Evolutionary conservation across 2,797 vertebrate genomes (phyloP), one percentile per base, ranked within the genome.

Genomic region (Anabacerthia variegaticeps): DNA sequence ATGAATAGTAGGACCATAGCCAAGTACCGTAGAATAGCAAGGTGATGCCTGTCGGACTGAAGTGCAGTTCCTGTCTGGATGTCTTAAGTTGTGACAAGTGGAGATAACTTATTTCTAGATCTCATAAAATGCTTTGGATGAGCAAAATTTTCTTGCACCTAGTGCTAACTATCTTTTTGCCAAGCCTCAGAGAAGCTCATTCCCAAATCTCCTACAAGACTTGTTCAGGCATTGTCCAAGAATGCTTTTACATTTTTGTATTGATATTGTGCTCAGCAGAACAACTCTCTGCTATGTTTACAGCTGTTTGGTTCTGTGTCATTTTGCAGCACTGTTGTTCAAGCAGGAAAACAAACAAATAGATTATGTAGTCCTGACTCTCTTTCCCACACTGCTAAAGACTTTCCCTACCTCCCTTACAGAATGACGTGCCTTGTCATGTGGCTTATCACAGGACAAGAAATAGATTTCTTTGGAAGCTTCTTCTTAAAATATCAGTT

Each of bases 371-470:
- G 74, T 71, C 37, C 27, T 86, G 77, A 75, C 26, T 36, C 36
- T 91, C 74, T 89, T 97, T 95, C 92, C 92, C 88, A 95, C 85
- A 95, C 51, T 81, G 30, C 73, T 88, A 51, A 84, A 75, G 26
- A 62, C 34, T 88, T 88, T 48, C 76, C 26, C 44, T 67, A 65
- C 39, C 19, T 41, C 78, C 61, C 27, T 34, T 87, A 67, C 43
- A 61, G 63, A 73, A n/a, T 74, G 72, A 68, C 1, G 0, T 85
- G 41, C 46, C 68, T 72, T 34, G 46, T 96, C 96, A 95, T 95
- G 79, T 81, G 92, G 49, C 41, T 77, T 92, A 63, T 94, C 96
- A 96, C 13, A 87, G 80, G 93, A 91, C 77, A 85, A 85, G 85
- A 86, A 34, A 1, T 51, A 41, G 37, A 66, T 67, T 88, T 94